Base-by-base conservation (phyloP, 2,797 vertebrate species). In the Cryptoblepharus egeriae region DNA sequence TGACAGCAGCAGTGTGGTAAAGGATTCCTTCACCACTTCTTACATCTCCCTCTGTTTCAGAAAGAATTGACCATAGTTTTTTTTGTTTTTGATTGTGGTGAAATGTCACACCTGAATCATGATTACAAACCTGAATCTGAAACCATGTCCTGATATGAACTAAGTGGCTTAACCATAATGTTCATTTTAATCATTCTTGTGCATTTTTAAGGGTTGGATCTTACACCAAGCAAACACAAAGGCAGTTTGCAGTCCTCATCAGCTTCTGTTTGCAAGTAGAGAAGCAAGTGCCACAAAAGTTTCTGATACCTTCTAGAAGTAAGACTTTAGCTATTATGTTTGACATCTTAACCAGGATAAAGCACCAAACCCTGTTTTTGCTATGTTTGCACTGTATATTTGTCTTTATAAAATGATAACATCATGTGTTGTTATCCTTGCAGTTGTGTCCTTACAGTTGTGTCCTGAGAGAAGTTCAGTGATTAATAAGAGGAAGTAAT, bases 401-500 rank as follows among this genome's bases (percentile, higher is more conserved):
- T n/a, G n/a, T 30, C 28, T 71, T 71, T 71, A 20, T 42, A 16
- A 39, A 18, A 52, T 30, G 58, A 28, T 52, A 71, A 52, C 0
- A 30, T 52, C 26, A 45, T 52, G 49, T 52, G 13, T 52, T 52
- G 18, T 52, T 15, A n/a, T 4, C 49, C 49, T 52, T 69, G n/a
- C n/a, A n/a, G n/a, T n/a, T n/a, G n/a, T n/a, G n/a, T 37, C 39
- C 24, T 69, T 39, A 9, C 20, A 24, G 35, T 10, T 42, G 37
- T 69, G 18, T 28, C 37, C 22, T 49, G 42, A 49, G 69, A 28
- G 10, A 49, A 2, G 68, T 16, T 70, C 39, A 49, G 52, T 71
- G 2, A 74, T 22, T 84, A 74, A 64, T 3, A 3, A 0, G 0
- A 30, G 3, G 45, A 72, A 30, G n/a, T 42, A 30, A n/a, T 30